phyloP scores from a whole-genome alignment of 2,888 invertebrate genomes.

The Xanthorhoe designata region DNA sequence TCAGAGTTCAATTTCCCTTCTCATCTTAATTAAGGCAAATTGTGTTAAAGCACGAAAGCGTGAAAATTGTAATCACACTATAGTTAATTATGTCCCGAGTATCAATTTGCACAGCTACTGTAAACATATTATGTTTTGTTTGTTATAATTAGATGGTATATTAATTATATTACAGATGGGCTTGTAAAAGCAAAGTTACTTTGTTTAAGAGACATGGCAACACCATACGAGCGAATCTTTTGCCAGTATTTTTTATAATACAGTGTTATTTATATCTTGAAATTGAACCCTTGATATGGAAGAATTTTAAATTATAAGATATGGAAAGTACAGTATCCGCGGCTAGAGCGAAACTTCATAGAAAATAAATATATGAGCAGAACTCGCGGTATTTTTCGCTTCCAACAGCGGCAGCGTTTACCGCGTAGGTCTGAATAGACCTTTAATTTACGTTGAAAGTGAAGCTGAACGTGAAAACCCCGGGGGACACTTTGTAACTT shows the following conservation, averaged over 20 bases:
- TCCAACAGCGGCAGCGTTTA: too few species aligned
- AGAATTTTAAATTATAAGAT: too few species aligned
- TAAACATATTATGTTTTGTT: conserved; percentile 26
- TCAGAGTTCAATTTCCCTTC: not conserved
- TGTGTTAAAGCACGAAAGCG: conserved; percentile 3
- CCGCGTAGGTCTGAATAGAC: too few species aligned
- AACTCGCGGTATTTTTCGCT: too few species aligned
- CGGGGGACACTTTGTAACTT: not conserved
- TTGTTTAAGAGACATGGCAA: not conserved
- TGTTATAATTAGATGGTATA: conserved; percentile 12
- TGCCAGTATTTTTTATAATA: too few species aligned
- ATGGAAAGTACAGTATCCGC: too few species aligned
- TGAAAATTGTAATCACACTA: conserved; percentile 7
- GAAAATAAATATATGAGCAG: too few species aligned
- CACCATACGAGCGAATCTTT: too few species aligned
- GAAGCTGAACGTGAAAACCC: not conserved
- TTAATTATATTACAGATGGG: conserved; percentile 24
- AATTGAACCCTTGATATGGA: too few species aligned
- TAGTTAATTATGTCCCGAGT: conserved; percentile 10
- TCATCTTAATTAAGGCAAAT: conserved; percentile 12
- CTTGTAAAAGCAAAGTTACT: conserved; percentile 11
- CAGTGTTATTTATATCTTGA: too few species aligned
- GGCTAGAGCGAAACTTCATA: too few species aligned
- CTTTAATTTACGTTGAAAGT: not conserved
- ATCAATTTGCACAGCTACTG: conserved; percentile 19